phyloP scores from a whole-genome alignment of 2,797 vertebrate species.

The Sphaeramia orbicularis region DNA sequence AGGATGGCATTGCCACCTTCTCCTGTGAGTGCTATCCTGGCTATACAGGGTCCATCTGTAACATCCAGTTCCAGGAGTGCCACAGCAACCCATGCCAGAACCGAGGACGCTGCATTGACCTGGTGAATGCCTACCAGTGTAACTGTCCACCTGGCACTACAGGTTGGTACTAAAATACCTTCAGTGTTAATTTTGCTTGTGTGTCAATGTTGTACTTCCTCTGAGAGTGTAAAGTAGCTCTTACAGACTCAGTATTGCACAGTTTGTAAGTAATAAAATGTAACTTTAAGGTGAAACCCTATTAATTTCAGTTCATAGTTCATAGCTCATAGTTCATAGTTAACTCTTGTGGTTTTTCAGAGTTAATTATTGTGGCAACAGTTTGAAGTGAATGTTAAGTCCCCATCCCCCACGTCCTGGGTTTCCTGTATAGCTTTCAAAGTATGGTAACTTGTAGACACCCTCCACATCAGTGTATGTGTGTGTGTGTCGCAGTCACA shows the following conservation, averaged over 20 bases:
- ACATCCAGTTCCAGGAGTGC: slow-evolving; percentile 92
- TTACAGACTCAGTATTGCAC: neutral
- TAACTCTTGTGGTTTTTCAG: slow-evolving; percentile 3
- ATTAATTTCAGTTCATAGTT: no score
- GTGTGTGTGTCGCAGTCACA: slow-evolving; percentile 40
- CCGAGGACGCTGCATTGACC: slow-evolving; percentile 92
- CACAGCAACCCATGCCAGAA: slow-evolving; percentile 94
- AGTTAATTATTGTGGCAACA: slow-evolving; percentile 4
- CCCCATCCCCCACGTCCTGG: neutral
- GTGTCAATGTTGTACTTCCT: slow-evolving; percentile 11
- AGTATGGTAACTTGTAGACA: slow-evolving; percentile 12
- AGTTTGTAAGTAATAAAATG: neutral
- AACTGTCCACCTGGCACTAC: slow-evolving; percentile 90
- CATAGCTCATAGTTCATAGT: no score
- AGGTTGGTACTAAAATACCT: slow-evolving; percentile 77
- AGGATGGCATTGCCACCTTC: slow-evolving; percentile 92
- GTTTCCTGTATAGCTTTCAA: slow-evolving; percentile 41
- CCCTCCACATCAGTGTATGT: neutral
- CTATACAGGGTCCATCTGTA: slow-evolving; percentile 93
- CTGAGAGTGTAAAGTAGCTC: neutral
- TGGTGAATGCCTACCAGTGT: slow-evolving; percentile 93
- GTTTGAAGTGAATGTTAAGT: slow-evolving; percentile 27
- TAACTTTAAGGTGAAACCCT: no score
- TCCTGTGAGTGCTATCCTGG: slow-evolving; percentile 90
- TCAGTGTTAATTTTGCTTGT: neutral